Evolutionary conservation across 2,888 invertebrate genomes (phyloP).

Genomic region (Athalia rosae): DNA sequence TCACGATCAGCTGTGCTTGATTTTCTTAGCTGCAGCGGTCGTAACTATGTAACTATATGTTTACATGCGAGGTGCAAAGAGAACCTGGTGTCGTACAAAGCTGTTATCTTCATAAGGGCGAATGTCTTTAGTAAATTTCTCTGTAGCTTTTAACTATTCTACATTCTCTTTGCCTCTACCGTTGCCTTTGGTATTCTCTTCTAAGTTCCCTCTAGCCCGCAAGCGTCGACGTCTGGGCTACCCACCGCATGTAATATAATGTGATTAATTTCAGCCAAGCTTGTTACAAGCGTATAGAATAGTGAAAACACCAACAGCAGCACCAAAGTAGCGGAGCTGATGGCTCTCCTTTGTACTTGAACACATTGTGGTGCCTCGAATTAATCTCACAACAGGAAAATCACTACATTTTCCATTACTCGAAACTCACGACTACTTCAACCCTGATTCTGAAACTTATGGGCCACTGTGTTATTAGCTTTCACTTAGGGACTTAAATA

Average conservation of each 20-base stretch:
- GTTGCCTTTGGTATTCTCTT: slow-evolving; percentile 34
- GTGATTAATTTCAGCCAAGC: slow-evolving; percentile 46
- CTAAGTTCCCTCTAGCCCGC: slow-evolving; percentile 15
- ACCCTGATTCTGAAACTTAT: not conserved
- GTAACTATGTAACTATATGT: slow-evolving; percentile 19
- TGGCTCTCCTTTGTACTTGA: slow-evolving; percentile 42
- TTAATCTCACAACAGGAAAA: slow-evolving; percentile 36
- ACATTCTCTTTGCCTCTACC: slow-evolving; percentile 23
- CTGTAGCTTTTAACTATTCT: not conserved
- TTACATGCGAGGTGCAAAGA: not conserved
- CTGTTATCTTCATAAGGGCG: slow-evolving; percentile 24
- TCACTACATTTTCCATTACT: slow-evolving; percentile 15
- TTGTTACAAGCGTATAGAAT: slow-evolving; percentile 33
- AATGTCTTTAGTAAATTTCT: slow-evolving; percentile 9
- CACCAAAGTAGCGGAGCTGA: slow-evolving; percentile 33
- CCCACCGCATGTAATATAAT: slow-evolving; percentile 46
- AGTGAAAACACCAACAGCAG: slow-evolving; percentile 42
- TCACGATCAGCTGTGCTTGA: not conserved
- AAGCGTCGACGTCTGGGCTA: slow-evolving; percentile 29
- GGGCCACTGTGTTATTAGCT: too few relatives aligned
- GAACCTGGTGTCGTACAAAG: slow-evolving; percentile 23
- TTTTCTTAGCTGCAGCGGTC: not conserved
- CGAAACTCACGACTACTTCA: not conserved
- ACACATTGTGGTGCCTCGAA: slow-evolving; percentile 25
- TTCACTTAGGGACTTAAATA: not conserved